Percentiles rank a stretch among this genome's conserved stretches.
phyloP scores from a whole-genome alignment of 2,797 vertebrate genomes.

The Calcarius lapponicus region DNA sequence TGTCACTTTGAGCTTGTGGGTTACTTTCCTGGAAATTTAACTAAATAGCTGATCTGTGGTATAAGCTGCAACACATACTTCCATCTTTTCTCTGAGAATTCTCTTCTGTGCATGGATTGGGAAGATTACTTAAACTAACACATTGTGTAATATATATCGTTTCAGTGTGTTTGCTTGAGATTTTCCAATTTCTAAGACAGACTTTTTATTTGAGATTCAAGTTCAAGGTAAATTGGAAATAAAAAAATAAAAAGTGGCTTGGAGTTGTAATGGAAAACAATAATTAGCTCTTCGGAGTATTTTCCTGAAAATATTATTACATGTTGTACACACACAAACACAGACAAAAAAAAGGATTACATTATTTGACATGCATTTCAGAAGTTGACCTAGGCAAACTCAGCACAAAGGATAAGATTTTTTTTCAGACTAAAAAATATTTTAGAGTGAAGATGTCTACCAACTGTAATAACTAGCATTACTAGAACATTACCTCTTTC shows the following conservation, averaged over 20 bases:
- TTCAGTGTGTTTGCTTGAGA: neutral
- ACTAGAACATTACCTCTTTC: neutral
- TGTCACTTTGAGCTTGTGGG: neutral
- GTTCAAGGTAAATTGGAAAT: neutral
- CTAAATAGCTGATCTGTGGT: neutral
- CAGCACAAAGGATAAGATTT: neutral
- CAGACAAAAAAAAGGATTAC: neutral
- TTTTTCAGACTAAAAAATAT: neutral
- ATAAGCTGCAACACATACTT: neutral
- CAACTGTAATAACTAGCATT: neutral
- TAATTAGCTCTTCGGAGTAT: constrained; percentile 2
- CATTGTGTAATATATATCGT: neutral
- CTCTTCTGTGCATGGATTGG: neutral
- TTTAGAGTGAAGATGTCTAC: neutral
- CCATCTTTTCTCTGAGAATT: neutral
- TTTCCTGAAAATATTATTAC: constrained; percentile 12
- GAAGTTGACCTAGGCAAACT: neutral
- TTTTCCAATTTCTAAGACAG: neutral
- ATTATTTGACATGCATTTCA: neutral
- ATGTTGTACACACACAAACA: neutral
- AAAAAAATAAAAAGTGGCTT: neutral
- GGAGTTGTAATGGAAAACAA: neutral
- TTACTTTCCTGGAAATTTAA: constrained; percentile 25
- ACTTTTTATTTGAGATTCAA: neutral
- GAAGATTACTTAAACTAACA: neutral